phyloP scores from a whole-genome alignment of 37 sponge, comb jelly and placozoan genomes.

The Halisarca cf. caerulea region DNA sequence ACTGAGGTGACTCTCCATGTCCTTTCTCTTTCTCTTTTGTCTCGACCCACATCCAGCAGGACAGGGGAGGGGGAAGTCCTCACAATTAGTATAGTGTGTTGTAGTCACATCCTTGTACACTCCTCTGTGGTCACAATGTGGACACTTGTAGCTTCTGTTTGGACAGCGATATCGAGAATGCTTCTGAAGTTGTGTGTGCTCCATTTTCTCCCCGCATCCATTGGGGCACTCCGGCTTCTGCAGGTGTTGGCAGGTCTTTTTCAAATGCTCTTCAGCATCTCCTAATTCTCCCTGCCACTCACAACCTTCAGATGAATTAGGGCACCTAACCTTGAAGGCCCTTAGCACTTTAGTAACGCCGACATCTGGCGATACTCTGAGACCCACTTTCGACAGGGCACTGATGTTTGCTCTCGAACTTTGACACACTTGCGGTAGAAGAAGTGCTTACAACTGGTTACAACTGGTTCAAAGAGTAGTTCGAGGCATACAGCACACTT shows the following conservation, averaged over 20 bases:
- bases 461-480: background rate
- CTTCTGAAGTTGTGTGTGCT: background rate
- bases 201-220: background rate
- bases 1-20: background rate
- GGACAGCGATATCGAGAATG: background rate
- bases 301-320: background rate
- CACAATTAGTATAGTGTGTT: background rate
- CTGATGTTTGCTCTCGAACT: background rate
- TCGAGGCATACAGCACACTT: constrained; percentile 2
- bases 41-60: constrained; percentile 19
- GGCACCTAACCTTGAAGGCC: background rate
- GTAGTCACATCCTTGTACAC: background rate
- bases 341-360: background rate
- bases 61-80: background rate
- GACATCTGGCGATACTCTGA: background rate
- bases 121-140: background rate
- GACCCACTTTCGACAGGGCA: background rate
- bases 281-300: constrained; percentile 13
- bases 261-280: background rate
- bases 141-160: background rate
- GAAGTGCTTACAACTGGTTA: constrained; percentile 10
- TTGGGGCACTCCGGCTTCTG: background rate
- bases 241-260: background rate
- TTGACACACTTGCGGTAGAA: background rate
- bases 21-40: background rate